Evolutionary conservation across 2,113 vertebrate species (phyloP).

Genomic region (Podilymbus podiceps): DNA sequence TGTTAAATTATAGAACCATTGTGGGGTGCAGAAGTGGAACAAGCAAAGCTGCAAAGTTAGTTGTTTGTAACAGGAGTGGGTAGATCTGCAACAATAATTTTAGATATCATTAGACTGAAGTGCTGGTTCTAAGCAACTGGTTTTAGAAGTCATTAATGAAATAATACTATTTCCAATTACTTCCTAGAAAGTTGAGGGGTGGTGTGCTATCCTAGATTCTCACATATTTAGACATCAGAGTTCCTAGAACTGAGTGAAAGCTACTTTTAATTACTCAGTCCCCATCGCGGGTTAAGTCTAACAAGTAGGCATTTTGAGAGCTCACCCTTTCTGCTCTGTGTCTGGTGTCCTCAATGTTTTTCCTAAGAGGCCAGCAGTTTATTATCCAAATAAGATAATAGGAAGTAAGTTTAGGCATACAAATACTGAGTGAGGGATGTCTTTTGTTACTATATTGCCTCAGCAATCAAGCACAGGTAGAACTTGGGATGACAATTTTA

Average conservation of each 20-base stretch:
- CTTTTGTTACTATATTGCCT: not conserved
- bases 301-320: not conserved
- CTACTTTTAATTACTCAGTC: not conserved
- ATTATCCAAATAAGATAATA: not conserved
- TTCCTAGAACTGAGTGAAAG: not conserved
- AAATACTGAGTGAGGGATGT: not conserved
- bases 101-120: not conserved
- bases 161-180: not conserved
- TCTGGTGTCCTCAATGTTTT: not conserved
- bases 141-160: not conserved
- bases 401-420: not conserved
- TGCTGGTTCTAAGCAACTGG: not conserved
- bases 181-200: not conserved
- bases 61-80: not conserved
- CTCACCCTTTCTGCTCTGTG: not conserved
- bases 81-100: not conserved
- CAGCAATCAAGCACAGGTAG: not conserved
- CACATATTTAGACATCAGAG: not conserved
- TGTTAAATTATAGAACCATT: not conserved
- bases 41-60: not conserved
- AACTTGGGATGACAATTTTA: not conserved
- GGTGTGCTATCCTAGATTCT: not conserved
- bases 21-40: not conserved
- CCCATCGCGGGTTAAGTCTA: rapidly evolving
- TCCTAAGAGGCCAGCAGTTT: not conserved